These are phyloP conservation scores for Phania funesta DNA, from an alignment of 2,888 invertebrate genomes.

Conservation along the genomic window DNA sequence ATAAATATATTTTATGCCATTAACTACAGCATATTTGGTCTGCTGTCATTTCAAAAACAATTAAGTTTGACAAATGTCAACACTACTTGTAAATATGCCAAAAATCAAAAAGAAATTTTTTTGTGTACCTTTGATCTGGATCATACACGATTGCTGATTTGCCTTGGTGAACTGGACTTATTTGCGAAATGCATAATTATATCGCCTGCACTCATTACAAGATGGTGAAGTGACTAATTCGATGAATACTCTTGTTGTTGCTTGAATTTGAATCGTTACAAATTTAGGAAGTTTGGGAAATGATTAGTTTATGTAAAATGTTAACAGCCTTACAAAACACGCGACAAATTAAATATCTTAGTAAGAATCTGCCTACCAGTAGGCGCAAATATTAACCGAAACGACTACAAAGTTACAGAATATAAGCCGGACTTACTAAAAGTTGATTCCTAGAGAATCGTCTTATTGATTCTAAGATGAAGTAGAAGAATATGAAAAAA, in stretches of 20 bases:
- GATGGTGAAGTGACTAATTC: constrained; percentile 9
- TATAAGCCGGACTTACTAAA: too few relatives aligned
- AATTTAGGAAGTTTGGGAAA: too few relatives aligned
- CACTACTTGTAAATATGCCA: not conserved
- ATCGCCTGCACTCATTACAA: constrained; percentile 9
- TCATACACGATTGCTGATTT: not conserved
- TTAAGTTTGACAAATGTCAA: not conserved
- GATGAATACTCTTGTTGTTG: not conserved
- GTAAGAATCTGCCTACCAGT: too few relatives aligned
- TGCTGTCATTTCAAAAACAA: constrained; percentile 43
- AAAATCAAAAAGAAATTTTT: not conserved
- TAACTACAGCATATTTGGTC: constrained; percentile 12
- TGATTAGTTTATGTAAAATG: too few relatives aligned
- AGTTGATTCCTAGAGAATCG: too few relatives aligned
- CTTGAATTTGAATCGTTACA: not conserved
- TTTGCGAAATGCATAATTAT: not conserved
- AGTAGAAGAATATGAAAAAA: too few relatives aligned
- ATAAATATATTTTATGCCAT: constrained; percentile 30
- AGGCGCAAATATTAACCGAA: too few relatives aligned
- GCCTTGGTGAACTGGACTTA: not conserved
- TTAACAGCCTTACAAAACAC: too few relatives aligned
- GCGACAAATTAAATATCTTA: too few relatives aligned
- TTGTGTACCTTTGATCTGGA: not conserved
- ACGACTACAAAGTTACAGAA: too few relatives aligned
- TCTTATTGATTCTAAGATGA: too few relatives aligned